Percentiles rank a stretch among this genome's conserved stretches.
phyloP scores from a whole-genome alignment of 2,888 invertebrate genomes.

The Lissocephala sabroskyi region DNA sequence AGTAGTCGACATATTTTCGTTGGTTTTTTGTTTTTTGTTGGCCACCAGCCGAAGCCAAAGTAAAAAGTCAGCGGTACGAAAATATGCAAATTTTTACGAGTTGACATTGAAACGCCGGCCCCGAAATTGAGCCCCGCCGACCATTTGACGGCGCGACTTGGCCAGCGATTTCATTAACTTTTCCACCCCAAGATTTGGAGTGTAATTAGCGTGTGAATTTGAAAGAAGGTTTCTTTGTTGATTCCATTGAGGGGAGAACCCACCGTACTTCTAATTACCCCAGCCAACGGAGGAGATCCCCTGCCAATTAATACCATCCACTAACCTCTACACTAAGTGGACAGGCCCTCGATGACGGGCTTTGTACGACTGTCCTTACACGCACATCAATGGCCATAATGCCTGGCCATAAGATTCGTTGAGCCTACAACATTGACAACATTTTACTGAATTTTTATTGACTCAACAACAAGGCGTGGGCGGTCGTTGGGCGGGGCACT shows the following conservation, averaged over 20 bases:
- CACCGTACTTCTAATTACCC: too few relatives aligned
- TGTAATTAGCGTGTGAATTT: slow-evolving; percentile 1
- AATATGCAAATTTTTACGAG: slow-evolving; percentile 50
- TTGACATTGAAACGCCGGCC: slow-evolving; percentile 46
- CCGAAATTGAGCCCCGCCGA: slow-evolving; percentile 38
- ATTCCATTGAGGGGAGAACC: too few relatives aligned
- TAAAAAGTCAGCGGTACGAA: slow-evolving; percentile 7
- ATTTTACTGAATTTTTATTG: slow-evolving; percentile 65
- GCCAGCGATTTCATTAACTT: slow-evolving; percentile 33
- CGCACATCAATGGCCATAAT: slow-evolving; percentile 44
- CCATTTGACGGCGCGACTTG: neutral
- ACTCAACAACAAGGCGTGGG: slow-evolving; percentile 26
- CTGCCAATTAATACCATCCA: too few relatives aligned
- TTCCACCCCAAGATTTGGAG: slow-evolving; percentile 14
- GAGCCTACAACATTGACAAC: slow-evolving; percentile 61
- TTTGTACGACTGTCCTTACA: slow-evolving; percentile 1
- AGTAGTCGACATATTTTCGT: too few relatives aligned
- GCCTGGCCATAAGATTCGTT: slow-evolving; percentile 61
- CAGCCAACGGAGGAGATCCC: too few relatives aligned
- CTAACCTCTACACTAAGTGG: too few relatives aligned
- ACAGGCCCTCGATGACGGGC: too few relatives aligned
- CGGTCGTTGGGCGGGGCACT: neutral
- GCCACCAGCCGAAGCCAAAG: too few relatives aligned
- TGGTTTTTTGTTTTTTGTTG: too few relatives aligned
- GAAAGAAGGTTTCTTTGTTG: neutral